phyloP scores from a whole-genome alignment of 2,113 vertebrate genomes.

The Ageneiosus marmoratus region DNA sequence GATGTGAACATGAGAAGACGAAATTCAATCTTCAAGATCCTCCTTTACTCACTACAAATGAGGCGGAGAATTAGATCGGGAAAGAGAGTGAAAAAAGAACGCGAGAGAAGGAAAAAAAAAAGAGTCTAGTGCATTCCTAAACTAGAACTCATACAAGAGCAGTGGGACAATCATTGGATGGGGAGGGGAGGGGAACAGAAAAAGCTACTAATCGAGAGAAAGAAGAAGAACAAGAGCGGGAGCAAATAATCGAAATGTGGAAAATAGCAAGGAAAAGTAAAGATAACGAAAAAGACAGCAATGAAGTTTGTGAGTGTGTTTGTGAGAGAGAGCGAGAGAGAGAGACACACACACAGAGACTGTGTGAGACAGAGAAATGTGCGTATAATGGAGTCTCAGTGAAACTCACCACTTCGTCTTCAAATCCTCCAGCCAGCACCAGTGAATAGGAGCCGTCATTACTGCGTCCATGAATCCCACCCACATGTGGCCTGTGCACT shows the following conservation, averaged over 20 bases:
- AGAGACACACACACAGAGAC: no score
- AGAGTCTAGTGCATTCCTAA: constrained; percentile 17
- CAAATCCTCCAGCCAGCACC: constrained; percentile 95
- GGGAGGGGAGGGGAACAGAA: background rate
- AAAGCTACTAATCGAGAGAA: constrained; percentile 16
- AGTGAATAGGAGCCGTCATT: constrained; percentile 96
- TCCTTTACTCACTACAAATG: constrained; percentile 26
- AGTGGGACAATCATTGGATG: background rate
- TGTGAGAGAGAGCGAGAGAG: no score
- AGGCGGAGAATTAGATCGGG: constrained; percentile 13
- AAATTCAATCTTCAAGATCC: constrained; percentile 24
- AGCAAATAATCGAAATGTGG: background rate
- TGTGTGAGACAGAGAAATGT: background rate
- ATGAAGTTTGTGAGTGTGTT: background rate
- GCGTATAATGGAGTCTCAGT: constrained; percentile 2
- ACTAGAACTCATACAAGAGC: constrained; percentile 22
- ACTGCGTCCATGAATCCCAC: constrained; percentile 96
- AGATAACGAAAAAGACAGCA: background rate
- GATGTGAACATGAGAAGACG: constrained; percentile 14
- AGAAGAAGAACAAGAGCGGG: background rate
- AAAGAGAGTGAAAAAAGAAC: background rate
- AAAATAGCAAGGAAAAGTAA: background rate
- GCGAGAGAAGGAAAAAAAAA: background rate
- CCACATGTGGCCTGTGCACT: constrained; percentile 95
- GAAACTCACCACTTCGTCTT: constrained; percentile 95